Evolutionary conservation across 2,113 vertebrate species (phyloP).

Genomic region (Sorex fumeus): DNA sequence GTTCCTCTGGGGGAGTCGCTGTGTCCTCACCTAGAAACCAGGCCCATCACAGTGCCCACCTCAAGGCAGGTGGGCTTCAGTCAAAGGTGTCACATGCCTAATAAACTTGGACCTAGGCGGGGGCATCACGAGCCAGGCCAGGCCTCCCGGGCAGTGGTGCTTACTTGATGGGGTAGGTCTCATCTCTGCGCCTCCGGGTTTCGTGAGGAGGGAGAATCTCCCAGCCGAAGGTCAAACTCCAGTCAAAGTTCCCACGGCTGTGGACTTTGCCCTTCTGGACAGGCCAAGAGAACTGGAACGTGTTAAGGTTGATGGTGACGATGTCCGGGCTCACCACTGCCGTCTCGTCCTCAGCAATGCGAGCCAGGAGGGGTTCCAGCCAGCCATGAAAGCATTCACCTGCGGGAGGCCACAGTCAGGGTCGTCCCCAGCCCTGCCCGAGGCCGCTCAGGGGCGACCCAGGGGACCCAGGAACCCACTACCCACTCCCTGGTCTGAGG

Average conservation of each 20-base stretch:
- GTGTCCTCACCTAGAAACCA: not conserved
- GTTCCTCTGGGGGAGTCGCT: not conserved
- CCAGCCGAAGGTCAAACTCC: conserved; percentile 97
- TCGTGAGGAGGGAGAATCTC: conserved; percentile 91
- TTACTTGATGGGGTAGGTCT: conserved; percentile 97
- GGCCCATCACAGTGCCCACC: not conserved
- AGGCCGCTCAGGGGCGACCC: not conserved
- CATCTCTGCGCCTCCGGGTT: conserved; percentile 93
- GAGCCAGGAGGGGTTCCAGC: conserved; percentile 95
- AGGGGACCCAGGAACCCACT: not conserved
- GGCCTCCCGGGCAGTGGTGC: conserved; percentile 53
- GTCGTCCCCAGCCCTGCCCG: no score
- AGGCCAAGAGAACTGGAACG: conserved; percentile 94
- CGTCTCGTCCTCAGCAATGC: conserved; percentile 95
- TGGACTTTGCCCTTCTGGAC: conserved; percentile 89
- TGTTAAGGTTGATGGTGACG: conserved; percentile 94
- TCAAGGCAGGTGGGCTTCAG: not conserved
- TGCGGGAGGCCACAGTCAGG: conserved; percentile 76
- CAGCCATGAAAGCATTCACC: conserved; percentile 98
- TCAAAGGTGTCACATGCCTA: not conserved
- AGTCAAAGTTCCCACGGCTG: conserved; percentile 97
- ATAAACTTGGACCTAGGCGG: not conserved
- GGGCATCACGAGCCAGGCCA: not conserved
- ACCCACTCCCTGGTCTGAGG: not conserved
- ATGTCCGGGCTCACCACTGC: conserved; percentile 97